A percentile compares a stretch with the other conserved stretches of the same genome.
Evolutionary conservation across 35 echinoderm and acorn worm genomes (phyloP).

Genomic region (Lytechinus variegatus): DNA sequence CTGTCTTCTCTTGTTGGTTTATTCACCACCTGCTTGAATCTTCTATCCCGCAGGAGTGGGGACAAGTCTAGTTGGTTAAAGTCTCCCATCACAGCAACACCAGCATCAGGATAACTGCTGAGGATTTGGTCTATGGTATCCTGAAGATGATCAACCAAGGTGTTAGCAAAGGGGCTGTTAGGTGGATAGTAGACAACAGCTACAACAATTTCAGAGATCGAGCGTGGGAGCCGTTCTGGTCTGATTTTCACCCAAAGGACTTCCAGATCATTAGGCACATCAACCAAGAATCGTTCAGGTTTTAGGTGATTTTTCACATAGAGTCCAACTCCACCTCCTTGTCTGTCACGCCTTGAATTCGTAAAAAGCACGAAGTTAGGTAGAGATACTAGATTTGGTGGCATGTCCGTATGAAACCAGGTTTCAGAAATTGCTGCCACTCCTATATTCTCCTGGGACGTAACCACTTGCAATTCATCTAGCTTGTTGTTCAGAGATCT

Average conservation of each 20-base stretch:
- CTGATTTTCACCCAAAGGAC: constrained; percentile 51
- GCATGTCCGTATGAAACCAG: too few species aligned
- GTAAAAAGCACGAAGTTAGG: too few species aligned
- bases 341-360: too few species aligned
- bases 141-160: constrained; percentile 42
- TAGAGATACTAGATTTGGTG: too few species aligned
- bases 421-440: too few species aligned
- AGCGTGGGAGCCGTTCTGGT: constrained; percentile 39
- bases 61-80: constrained; percentile 52
- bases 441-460: too few species aligned
- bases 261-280: constrained; percentile 44
- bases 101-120: not conserved
- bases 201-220: constrained; percentile 41
- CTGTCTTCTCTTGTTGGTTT: constrained; percentile 48
- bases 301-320: constrained; percentile 7
- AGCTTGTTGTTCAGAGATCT: too few species aligned
- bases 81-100: constrained; percentile 28
- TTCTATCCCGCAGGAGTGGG: not conserved
- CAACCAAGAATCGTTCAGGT: constrained; percentile 21
- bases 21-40: constrained; percentile 43
- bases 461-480: too few species aligned
- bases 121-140: not conserved
- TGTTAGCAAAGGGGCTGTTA: constrained; percentile 28
- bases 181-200: constrained; percentile 57
- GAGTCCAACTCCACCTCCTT: constrained; percentile 52